Evolutionary conservation across 2,888 invertebrate genomes (phyloP).

Genomic region (Calephelis perditalis): DNA sequence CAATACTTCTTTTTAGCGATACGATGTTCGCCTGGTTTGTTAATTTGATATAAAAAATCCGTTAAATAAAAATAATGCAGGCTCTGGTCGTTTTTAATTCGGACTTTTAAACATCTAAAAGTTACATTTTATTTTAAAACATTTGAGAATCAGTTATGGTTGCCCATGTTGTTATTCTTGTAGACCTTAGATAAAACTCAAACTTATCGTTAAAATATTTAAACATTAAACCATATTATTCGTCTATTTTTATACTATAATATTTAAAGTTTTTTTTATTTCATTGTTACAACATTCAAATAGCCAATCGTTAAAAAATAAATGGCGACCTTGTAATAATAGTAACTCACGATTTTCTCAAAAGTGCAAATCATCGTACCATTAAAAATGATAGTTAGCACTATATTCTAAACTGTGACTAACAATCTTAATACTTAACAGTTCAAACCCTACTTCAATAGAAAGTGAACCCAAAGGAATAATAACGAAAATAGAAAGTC

Average conservation of each 20-base stretch:
- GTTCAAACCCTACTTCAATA: constrained; percentile 33
- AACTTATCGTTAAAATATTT: too few species aligned
- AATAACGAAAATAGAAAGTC: constrained; percentile 21
- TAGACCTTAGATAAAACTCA: too few species aligned
- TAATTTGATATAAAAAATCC: too few species aligned
- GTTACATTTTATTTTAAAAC: too few species aligned
- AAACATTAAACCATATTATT: not conserved
- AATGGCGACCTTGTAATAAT: not conserved
- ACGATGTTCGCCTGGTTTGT: too few species aligned
- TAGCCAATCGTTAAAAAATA: too few species aligned
- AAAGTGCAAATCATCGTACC: not conserved
- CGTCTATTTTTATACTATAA: not conserved
- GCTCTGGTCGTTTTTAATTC: too few species aligned
- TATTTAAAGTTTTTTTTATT: not conserved
- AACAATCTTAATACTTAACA: constrained; percentile 21
- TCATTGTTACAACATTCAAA: not conserved
- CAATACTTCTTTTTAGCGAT: too few species aligned
- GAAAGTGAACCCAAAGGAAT: constrained; percentile 37
- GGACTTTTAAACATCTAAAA: too few species aligned
- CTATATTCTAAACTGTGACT: not conserved
- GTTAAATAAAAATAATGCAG: too few species aligned
- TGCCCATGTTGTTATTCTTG: too few species aligned
- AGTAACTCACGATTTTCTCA: not conserved
- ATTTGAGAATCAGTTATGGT: too few species aligned
- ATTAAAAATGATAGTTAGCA: not conserved